A percentile compares a stretch with the other conserved stretches of the same genome.
phyloP scores from a whole-genome alignment of 2,888 invertebrate species.

The Sminthurides aquaticus region DNA sequence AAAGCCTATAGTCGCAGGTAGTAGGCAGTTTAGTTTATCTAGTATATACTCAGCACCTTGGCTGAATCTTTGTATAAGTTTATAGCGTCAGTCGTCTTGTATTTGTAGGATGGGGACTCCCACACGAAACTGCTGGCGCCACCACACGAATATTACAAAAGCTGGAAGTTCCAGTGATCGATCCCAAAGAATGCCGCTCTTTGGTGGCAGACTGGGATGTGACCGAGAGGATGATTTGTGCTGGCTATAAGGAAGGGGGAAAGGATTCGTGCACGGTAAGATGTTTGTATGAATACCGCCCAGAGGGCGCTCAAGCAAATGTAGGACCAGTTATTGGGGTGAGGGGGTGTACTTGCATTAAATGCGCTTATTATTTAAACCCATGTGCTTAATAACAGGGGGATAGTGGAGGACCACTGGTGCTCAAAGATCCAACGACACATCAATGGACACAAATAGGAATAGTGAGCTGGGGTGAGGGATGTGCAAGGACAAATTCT shows the following conservation, averaged over 20 bases:
- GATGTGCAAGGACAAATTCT: neutral
- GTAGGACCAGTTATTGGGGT: no score
- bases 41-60: no score
- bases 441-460: constrained; percentile 23
- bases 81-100: no score
- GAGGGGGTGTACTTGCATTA: neutral
- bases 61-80: no score
- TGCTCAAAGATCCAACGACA: neutral
- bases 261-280: constrained; percentile 23
- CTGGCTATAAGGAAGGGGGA: constrained; percentile 16
- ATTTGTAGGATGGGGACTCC: constrained; percentile 32
- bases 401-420: constrained; percentile 18
- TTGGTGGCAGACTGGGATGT: constrained; percentile 22
- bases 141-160: constrained; percentile 37
- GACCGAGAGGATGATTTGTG: constrained; percentile 29
- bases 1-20: constrained; percentile 20
- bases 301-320: no score
- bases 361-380: neutral
- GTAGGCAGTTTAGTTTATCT: no score
- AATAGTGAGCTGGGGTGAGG: constrained; percentile 9
- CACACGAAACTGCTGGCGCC: constrained; percentile 34
- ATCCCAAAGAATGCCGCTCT: constrained; percentile 19
- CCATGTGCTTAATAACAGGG: constrained; percentile 13
- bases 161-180: constrained; percentile 31
- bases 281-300: no score